phyloP scores from a whole-genome alignment of 2,113 vertebrate genomes.

The Passer domesticus region DNA sequence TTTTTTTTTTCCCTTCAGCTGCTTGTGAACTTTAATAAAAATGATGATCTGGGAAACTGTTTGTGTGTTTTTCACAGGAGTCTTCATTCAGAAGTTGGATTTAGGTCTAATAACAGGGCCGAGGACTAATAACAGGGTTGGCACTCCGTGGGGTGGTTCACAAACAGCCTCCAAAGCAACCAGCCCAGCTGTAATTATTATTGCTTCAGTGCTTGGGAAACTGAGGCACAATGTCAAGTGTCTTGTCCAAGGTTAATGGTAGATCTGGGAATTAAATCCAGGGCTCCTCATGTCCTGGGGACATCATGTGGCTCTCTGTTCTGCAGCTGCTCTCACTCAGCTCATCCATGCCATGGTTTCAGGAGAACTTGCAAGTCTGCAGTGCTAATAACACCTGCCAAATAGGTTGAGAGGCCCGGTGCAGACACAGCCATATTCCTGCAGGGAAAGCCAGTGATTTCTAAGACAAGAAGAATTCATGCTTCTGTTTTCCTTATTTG shows the following conservation, averaged over 20 bases:
- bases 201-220: conserved; percentile 55
- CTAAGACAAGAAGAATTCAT: not conserved
- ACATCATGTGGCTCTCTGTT: not conserved
- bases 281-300: not conserved
- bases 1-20: not conserved
- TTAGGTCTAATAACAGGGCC: conserved; percentile 40
- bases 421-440: not conserved
- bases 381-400: not conserved
- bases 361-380: not conserved
- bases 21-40: conserved; percentile 62
- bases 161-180: conserved; percentile 30
- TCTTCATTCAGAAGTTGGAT: conserved; percentile 41
- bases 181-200: not conserved
- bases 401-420: not conserved
- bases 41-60: conserved; percentile 39
- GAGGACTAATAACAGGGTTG: conserved; percentile 49
- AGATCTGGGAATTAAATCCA: not conserved
- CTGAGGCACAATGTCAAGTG: conserved; percentile 38
- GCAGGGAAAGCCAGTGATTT: not conserved
- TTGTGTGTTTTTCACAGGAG: conserved; percentile 30
- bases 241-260: not conserved
- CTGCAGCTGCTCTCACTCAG: not conserved
- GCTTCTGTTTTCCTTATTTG: conserved; percentile 44
- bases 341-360: not conserved
- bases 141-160: not conserved